These are phyloP conservation scores for Drosophila fulvimacula DNA, from an alignment of 2,888 invertebrate genomes.

Conservation along the genomic window DNA sequence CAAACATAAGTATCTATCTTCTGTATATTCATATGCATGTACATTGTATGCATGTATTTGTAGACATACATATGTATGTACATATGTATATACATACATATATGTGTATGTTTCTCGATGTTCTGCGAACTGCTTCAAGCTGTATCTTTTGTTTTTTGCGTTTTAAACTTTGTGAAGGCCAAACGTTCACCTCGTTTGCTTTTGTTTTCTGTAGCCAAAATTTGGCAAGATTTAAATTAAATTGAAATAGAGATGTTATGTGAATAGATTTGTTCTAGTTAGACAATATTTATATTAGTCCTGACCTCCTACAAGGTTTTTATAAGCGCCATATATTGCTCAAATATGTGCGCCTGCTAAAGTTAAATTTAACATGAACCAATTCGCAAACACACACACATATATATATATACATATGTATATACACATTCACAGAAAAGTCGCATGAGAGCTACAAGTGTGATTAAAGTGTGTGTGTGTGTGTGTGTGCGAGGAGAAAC, in stretches of 20 bases:
- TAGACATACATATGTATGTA: background rate
- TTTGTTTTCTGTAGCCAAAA: conserved; percentile 30
- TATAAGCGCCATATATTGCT: conserved; percentile 10
- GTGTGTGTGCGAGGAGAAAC: conserved; percentile 12
- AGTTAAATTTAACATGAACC: conserved; percentile 52
- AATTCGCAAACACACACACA: conserved; percentile 35
- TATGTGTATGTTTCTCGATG: conserved; percentile 25
- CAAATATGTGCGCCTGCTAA: conserved; percentile 65
- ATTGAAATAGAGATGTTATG: background rate
- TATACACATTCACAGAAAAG: no score
- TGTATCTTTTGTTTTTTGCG: conserved; percentile 54
- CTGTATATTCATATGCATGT: no score
- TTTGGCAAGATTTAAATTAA: background rate
- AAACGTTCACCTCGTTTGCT: conserved; percentile 59
- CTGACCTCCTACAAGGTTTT: conserved; percentile 53
- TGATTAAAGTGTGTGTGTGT: conserved; percentile 15
- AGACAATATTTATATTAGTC: conserved; percentile 5
- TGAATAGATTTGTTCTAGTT: background rate
- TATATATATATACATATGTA: no score
- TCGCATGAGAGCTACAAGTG: conserved; percentile 50
- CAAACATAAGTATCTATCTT: conserved; percentile 15
- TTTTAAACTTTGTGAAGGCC: conserved; percentile 73
- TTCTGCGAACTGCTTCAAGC: conserved; percentile 20
- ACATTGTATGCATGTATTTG: no score
- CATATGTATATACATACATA: background rate